Percentiles rank a stretch among this genome's conserved stretches.
Conservation (phyloP, 2,113 vertebrate species). For the Heterotis niloticus region DNA sequence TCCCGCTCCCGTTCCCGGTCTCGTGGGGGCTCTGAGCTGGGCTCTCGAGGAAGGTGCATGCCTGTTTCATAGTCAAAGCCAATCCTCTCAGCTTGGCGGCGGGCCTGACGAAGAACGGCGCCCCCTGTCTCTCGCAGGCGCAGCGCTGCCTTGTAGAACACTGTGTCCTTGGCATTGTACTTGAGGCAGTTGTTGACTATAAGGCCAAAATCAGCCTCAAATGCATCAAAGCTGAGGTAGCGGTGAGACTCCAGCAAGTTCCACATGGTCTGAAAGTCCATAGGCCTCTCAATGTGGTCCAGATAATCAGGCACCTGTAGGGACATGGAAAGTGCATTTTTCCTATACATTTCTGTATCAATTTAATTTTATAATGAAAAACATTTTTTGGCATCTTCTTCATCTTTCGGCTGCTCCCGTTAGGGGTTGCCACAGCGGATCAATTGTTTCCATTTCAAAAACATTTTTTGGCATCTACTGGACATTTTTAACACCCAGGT, state of each 20-base stretch:
- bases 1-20: conserved; percentile 57
- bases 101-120: conserved; percentile 78
- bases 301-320: conserved; percentile 91
- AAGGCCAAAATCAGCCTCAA: conserved; percentile 92
- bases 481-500: too few relatives aligned
- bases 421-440: too few relatives aligned
- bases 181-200: conserved; percentile 98
- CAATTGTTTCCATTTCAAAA: too few relatives aligned
- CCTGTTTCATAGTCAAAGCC: conserved; percentile 96
- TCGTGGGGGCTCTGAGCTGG: conserved; percentile 69
- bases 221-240: conserved; percentile 92
- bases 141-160: conserved; percentile 92
- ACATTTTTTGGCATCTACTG: too few relatives aligned
- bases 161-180: conserved; percentile 98
- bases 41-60: conserved; percentile 84
- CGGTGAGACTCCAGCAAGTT: conserved; percentile 87
- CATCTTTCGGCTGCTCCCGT: too few relatives aligned
- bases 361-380: too few relatives aligned
- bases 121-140: conserved; percentile 88
- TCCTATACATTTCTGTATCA: background rate
- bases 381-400: too few relatives aligned
- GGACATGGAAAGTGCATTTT: background rate
- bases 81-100: conserved; percentile 89
- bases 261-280: conserved; percentile 99
- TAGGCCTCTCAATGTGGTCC: conserved; percentile 96